phyloP scores from a whole-genome alignment of 2,888 invertebrate species.

The Syrphus vitripennis region DNA sequence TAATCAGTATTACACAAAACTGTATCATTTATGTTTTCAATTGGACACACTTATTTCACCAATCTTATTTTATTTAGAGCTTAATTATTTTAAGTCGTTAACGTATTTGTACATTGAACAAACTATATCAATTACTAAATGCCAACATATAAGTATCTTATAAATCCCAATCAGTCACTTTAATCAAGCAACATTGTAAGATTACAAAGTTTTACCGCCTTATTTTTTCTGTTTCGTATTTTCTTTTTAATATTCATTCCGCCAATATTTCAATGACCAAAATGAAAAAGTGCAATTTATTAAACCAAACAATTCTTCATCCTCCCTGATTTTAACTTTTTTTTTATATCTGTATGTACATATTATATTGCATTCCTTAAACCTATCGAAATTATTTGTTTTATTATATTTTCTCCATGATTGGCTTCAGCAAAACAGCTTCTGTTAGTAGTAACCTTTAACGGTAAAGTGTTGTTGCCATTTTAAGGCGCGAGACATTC shows the following conservation, averaged over 20 bases:
- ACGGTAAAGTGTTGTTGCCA: constrained; percentile 66
- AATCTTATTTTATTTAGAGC: not conserved
- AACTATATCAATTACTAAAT: not conserved
- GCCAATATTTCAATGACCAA: constrained; percentile 24
- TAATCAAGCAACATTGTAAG: constrained; percentile 5
- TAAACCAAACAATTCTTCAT: constrained; percentile 18
- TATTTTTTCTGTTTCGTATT: not conserved
- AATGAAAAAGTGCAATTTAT: not conserved
- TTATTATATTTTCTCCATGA: constrained; percentile 65
- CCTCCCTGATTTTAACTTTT: constrained; percentile 5
- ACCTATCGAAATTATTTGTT: constrained; percentile 44
- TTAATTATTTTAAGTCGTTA: not conserved
- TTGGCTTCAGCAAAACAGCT: constrained; percentile 42
- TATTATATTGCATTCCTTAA: constrained; percentile 23
- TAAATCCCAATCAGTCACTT: not conserved
- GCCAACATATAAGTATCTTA: not conserved
- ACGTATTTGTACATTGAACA: not conserved
- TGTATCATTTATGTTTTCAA: not conserved
- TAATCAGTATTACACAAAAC: not conserved
- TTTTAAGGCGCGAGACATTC: constrained; percentile 55
- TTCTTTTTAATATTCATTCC: not conserved
- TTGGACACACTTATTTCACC: not conserved
- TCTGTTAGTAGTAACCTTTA: constrained; percentile 59
- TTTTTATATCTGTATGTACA: not conserved
- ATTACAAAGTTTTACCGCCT: constrained; percentile 21